A percentile compares a stretch with the other conserved stretches of the same genome.
Conservation (phyloP, 2,113 vertebrate species). For the Lucifuga dentata region DNA sequence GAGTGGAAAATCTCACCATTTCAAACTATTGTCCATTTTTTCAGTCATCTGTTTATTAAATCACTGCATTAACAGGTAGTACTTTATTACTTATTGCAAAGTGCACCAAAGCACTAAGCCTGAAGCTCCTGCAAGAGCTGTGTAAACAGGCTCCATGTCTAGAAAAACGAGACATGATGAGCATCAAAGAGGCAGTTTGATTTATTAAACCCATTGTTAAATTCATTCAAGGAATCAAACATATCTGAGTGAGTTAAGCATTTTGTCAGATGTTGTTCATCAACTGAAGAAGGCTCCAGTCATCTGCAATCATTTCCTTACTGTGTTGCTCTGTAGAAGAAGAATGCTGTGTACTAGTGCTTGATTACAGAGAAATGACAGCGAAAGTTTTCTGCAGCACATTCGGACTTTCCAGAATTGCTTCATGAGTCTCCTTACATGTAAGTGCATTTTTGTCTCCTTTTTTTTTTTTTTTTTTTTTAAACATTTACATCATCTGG, state of each 20-base stretch:
- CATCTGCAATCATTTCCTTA: not conserved
- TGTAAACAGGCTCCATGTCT: slow-evolving; percentile 4
- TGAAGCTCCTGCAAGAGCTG: not conserved
- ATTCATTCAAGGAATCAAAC: slow-evolving; percentile 8
- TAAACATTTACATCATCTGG: slow-evolving; percentile 18
- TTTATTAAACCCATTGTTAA: slow-evolving; percentile 8
- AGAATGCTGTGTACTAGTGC: not conserved
- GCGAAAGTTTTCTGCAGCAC: not conserved
- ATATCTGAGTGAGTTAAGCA: not conserved
- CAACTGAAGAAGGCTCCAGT: slow-evolving; percentile 11
- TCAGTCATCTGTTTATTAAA: not conserved
- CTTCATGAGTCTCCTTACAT: not conserved
- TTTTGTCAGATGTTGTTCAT: slow-evolving; percentile 17
- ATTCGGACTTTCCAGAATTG: not conserved
- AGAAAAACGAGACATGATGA: slow-evolving; percentile 15
- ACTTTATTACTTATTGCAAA: not conserved
- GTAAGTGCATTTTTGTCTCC: too few species aligned
- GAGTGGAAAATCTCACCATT: not conserved
- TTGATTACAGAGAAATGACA: slow-evolving; percentile 6
- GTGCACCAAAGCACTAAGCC: not conserved
- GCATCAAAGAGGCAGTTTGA: slow-evolving; percentile 19
- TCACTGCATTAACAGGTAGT: not conserved
- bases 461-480: too few species aligned
- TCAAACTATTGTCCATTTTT: not conserved
- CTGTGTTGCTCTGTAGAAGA: slow-evolving; percentile 20